These are phyloP conservation scores for Calyptommatus sinebrachiatus DNA, from an alignment of 2,113 vertebrate genomes.

Conservation along the genomic window DNA sequence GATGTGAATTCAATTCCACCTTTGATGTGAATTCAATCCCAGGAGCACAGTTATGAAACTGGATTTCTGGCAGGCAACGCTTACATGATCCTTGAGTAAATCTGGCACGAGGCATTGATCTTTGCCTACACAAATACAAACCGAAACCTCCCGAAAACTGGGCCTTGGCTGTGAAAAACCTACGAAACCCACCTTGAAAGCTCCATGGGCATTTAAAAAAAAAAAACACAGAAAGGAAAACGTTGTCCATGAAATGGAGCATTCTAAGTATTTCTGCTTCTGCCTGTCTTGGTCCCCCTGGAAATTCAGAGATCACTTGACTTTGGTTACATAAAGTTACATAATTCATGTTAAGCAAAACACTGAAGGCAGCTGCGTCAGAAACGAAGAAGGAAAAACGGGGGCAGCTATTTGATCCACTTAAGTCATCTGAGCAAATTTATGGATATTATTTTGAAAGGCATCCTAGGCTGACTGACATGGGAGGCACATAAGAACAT, in stretches of 20 bases:
- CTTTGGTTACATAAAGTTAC: slow-evolving; percentile 2
- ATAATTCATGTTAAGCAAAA: neutral
- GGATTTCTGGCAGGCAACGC: too few relatives aligned
- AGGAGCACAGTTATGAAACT: neutral
- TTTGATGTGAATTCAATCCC: neutral
- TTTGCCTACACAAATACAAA: slow-evolving; percentile 2
- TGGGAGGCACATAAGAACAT: too few relatives aligned
- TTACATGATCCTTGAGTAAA: neutral
- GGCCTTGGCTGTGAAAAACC: too few relatives aligned
- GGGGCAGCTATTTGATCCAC: neutral
- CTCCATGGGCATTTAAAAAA: neutral
- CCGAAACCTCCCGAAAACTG: too few relatives aligned
- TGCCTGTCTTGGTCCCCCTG: neutral
- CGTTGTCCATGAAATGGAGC: neutral
- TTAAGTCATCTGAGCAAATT: neutral
- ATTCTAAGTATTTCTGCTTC: fast-evolving
- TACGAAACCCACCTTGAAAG: neutral
- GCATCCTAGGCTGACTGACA: neutral
- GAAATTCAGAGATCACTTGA: fast-evolving
- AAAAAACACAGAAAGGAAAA: neutral
- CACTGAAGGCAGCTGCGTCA: neutral
- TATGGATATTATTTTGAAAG: neutral
- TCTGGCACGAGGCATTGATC: slow-evolving; percentile 36
- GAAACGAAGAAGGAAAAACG: neutral
- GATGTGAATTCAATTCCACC: neutral